phyloP scores from a whole-genome alignment of 2,888 invertebrate species.

The Melolontha melolontha region DNA sequence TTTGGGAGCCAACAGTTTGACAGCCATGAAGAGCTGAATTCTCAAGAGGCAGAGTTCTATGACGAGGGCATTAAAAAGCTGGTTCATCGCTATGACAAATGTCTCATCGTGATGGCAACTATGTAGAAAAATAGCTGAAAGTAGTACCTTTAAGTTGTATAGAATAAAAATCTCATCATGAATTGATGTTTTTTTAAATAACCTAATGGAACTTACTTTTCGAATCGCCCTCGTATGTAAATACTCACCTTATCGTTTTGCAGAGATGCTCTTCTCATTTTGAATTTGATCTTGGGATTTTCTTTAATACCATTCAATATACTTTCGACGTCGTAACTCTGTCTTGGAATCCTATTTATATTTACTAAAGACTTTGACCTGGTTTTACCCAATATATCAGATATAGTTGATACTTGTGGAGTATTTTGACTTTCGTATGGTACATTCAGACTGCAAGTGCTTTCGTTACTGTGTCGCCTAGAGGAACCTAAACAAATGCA shows the following conservation, averaged over 20 bases:
- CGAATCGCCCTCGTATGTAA: too few relatives aligned
- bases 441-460: constrained; percentile 58
- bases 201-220: too few relatives aligned
- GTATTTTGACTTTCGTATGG: constrained; percentile 55
- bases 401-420: constrained; percentile 51
- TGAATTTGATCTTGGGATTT: constrained; percentile 53
- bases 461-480: constrained; percentile 60
- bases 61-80: too few relatives aligned
- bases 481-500: constrained; percentile 55
- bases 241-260: constrained; percentile 55
- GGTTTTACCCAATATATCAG: constrained; percentile 47
- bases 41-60: too few relatives aligned
- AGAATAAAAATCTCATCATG: too few relatives aligned
- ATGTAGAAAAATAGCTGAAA: too few relatives aligned
- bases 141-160: too few relatives aligned
- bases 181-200: too few relatives aligned
- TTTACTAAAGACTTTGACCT: constrained; percentile 59
- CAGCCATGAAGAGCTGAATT: too few relatives aligned
- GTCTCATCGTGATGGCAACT: too few relatives aligned
- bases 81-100: too few relatives aligned
- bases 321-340: constrained; percentile 52
- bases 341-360: constrained; percentile 50
- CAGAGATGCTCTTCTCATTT: constrained; percentile 58
- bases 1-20: too few relatives aligned
- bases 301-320: constrained; percentile 61